These are phyloP conservation scores for Chrysocyon brachyurus DNA, from an alignment of 2,797 vertebrate genomes.

Conservation along the genomic window DNA sequence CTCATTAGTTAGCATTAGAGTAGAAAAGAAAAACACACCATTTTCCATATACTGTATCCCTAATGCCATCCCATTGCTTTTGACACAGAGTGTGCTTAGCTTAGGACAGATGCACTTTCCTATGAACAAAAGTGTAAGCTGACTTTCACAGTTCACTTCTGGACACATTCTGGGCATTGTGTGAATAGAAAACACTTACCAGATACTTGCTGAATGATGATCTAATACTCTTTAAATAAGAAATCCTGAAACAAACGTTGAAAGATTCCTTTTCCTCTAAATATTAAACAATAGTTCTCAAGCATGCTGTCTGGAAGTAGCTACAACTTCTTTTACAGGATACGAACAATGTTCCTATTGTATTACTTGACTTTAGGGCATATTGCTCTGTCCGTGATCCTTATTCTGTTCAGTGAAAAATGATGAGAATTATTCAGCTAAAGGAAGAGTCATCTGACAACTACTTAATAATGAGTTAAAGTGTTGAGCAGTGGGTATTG, in stretches of 20 bases:
- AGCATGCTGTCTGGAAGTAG: background rate
- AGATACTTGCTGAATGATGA: background rate
- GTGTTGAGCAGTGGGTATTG: background rate
- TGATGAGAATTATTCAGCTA: conserved; percentile 48
- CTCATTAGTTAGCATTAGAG: conserved; percentile 42
- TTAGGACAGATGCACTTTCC: background rate
- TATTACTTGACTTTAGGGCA: background rate
- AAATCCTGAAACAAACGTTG: conserved; percentile 11
- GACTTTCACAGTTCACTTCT: background rate
- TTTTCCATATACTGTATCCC: background rate
- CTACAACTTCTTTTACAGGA: background rate
- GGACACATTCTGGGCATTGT: background rate
- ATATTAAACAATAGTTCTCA: background rate
- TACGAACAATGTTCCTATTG: conserved; percentile 48
- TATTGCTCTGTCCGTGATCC: background rate
- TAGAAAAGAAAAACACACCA: background rate
- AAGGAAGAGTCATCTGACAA: background rate
- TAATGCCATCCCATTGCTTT: background rate
- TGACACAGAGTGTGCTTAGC: background rate
- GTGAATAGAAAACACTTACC: background rate
- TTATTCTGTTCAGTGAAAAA: conserved; percentile 54
- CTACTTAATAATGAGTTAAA: conserved; percentile 54
- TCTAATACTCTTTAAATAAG: background rate
- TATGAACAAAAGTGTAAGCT: background rate
- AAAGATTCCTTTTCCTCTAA: background rate